These are phyloP conservation scores for Nycticorax nycticorax DNA, from an alignment of 2,113 vertebrate genomes.

Conservation along the genomic window DNA sequence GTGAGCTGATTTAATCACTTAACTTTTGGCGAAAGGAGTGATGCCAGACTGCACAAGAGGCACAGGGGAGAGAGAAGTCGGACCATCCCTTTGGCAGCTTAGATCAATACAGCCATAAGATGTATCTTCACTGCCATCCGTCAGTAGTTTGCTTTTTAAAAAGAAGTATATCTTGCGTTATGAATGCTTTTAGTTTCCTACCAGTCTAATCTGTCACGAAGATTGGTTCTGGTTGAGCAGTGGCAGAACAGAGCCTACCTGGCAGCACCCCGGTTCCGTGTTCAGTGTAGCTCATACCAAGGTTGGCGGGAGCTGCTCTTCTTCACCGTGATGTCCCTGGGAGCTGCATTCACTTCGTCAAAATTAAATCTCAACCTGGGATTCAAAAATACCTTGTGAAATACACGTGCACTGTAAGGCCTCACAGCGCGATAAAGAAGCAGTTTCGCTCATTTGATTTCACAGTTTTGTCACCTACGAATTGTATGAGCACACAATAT, in stretches of 20 bases:
- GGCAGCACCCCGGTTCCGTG: not conserved
- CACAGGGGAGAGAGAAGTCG: accelerated
- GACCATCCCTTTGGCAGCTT: not conserved
- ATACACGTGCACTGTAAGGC: accelerated
- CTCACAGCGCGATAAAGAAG: not conserved
- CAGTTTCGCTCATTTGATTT: not conserved
- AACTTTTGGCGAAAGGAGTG: not conserved
- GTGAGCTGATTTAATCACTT: no score
- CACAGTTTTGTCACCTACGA: not conserved
- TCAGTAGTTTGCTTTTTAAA: not conserved
- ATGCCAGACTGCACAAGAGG: not conserved
- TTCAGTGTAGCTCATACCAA: no score
- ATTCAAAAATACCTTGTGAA: not conserved
- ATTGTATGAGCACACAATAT: not conserved
- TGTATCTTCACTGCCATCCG: not conserved
- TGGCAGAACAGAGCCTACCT: not conserved
- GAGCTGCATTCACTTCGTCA: not conserved
- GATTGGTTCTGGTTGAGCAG: not conserved
- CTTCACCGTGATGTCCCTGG: accelerated
- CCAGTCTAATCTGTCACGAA: not conserved
- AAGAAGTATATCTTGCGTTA: not conserved
- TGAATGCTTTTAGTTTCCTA: not conserved
- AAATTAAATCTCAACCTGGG: not conserved
- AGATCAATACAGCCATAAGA: not conserved
- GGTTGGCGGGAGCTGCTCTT: not conserved